Evolutionary conservation across 1,140 invertebrate genomes (phyloP).

Genomic region (Cotesia chilonis): DNA sequence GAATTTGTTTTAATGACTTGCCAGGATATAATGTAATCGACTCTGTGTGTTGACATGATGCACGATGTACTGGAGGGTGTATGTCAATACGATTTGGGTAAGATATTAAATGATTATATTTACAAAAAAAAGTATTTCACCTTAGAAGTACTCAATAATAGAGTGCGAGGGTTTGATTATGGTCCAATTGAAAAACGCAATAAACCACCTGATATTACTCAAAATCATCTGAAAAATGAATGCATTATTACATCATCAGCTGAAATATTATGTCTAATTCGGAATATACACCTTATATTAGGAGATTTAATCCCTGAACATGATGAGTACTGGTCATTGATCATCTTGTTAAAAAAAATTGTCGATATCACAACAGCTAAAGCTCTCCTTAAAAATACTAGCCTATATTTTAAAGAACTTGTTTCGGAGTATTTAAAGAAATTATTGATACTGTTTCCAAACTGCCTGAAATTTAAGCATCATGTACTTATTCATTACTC

Average conservation of each 20-base stretch:
- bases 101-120: not conserved
- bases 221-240: constrained; percentile 6
- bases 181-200: constrained; percentile 1
- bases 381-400: constrained; percentile 22
- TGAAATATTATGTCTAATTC: constrained; percentile 26
- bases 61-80: not conserved
- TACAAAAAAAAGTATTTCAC: not conserved
- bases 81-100: constrained; percentile 1
- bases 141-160: not conserved
- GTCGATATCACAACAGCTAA: constrained; percentile 30
- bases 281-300: constrained; percentile 36
- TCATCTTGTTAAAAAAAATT: constrained; percentile 23
- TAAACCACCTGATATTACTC: constrained; percentile 1
- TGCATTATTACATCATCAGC: constrained; percentile 24
- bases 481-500: constrained; percentile 37
- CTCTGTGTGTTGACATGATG: constrained; percentile 1
- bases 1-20: too few species aligned
- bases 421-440: constrained; percentile 27
- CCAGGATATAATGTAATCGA: not conserved
- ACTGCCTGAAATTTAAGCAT: constrained; percentile 37
- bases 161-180: not conserved
- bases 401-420: constrained; percentile 23
- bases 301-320: constrained; percentile 30
- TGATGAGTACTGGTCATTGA: constrained; percentile 31
- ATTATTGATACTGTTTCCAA: constrained; percentile 25